Conservation (phyloP, 1,140 invertebrate genomes). For the Ectropis grisescens region DNA sequence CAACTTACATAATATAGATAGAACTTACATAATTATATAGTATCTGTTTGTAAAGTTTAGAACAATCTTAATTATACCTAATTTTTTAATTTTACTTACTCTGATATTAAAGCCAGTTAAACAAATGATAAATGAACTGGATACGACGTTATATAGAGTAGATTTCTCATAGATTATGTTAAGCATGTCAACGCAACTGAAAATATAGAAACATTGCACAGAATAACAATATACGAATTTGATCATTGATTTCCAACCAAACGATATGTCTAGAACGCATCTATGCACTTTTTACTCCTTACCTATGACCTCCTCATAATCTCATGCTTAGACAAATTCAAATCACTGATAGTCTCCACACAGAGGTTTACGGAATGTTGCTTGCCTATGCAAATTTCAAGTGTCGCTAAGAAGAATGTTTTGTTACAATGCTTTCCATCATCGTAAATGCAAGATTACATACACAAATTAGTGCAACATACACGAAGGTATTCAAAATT, state of each 20-base stretch:
- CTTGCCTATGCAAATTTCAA: neutral
- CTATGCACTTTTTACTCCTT: neutral
- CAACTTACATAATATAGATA: too few species aligned
- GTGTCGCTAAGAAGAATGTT: too few species aligned
- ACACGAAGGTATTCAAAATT: too few species aligned
- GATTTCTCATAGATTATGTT: slow-evolving; percentile 27
- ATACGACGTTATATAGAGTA: slow-evolving; percentile 22
- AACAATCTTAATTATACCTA: too few species aligned
- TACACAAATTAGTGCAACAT: too few species aligned
- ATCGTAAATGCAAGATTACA: too few species aligned
- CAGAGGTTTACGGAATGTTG: neutral
- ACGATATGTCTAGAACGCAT: neutral
- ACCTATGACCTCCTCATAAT: neutral
- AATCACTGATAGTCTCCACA: neutral
- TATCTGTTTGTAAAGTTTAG: too few species aligned
- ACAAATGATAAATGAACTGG: slow-evolving; percentile 33
- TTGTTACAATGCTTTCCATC: too few species aligned
- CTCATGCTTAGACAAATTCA: too few species aligned
- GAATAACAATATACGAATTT: too few species aligned
- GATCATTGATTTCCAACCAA: neutral
- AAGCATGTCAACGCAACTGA: slow-evolving; percentile 27
- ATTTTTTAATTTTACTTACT: slow-evolving; percentile 11
- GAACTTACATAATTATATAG: too few species aligned
- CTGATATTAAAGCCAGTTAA: slow-evolving; percentile 30
- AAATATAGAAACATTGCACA: too few species aligned